Conservation (phyloP, 2,797 vertebrate genomes). For the Heliangelus exortis region DNA sequence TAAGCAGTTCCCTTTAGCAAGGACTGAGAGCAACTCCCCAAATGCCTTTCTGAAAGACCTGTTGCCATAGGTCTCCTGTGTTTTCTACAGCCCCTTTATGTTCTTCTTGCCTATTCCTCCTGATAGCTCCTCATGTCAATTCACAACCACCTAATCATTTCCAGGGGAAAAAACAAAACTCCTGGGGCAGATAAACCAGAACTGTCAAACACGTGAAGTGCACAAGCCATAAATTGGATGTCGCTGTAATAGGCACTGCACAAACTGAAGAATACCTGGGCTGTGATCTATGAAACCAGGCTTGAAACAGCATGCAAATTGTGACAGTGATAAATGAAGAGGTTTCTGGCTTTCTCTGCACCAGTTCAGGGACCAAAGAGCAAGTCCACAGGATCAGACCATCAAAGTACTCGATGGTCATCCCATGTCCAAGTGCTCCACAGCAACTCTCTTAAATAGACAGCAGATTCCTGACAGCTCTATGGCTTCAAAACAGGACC, state of each 20-base stretch:
- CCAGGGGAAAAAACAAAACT: constrained; percentile 37
- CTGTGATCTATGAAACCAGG: not conserved
- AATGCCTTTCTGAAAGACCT: constrained; percentile 1
- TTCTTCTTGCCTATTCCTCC: not conserved
- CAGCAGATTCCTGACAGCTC: not conserved
- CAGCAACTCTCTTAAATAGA: not conserved
- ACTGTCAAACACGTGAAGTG: not conserved
- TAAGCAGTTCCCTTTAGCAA: not conserved
- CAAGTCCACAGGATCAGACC: not conserved
- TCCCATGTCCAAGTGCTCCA: not conserved
- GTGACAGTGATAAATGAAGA: not conserved
- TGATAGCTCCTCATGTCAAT: not conserved
- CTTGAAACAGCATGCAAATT: not conserved
- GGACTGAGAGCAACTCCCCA: not conserved
- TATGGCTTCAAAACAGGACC: not conserved
- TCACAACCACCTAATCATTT: constrained; percentile 24
- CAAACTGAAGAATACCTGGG: not conserved
- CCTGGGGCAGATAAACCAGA: constrained; percentile 27
- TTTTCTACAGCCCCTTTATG: not conserved
- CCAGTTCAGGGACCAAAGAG: not conserved
- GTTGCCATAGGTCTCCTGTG: not conserved
- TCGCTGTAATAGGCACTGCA: not conserved
- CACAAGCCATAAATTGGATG: not conserved
- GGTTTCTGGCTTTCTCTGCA: not conserved
- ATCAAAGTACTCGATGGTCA: accelerated